Evolutionary conservation across 2,113 vertebrate genomes (phyloP).

Genomic region (Chitala chitala): DNA sequence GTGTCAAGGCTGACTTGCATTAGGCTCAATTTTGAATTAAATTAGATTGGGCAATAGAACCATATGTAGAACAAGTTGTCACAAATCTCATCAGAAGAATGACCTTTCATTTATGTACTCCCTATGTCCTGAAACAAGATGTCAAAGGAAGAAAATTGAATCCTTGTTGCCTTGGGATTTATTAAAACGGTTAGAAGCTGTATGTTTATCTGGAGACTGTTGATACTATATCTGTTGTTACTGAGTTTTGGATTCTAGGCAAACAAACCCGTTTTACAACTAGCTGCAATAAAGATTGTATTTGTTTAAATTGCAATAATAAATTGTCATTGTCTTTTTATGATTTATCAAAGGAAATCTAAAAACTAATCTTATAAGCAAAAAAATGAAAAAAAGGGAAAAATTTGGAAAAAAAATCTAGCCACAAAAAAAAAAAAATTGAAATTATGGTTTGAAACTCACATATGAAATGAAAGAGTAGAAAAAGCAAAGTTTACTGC

Average conservation of each 20-base stretch:
- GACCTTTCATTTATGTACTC: constrained; percentile 15
- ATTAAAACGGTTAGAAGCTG: neutral
- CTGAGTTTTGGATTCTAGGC: neutral
- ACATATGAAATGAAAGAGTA: neutral
- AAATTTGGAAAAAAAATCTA: neutral
- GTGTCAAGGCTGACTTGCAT: constrained; percentile 19
- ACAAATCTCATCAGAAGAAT: constrained; percentile 23
- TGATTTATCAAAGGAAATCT: too few species aligned
- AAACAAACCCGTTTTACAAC: neutral
- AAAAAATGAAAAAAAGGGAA: neutral
- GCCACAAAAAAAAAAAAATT: too few species aligned
- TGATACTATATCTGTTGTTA: neutral
- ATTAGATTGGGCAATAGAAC: constrained; percentile 14
- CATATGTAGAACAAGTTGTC: neutral
- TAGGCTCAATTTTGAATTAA: constrained; percentile 10
- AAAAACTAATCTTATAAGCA: too few species aligned
- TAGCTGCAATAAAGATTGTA: too few species aligned
- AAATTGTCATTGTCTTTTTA: too few species aligned
- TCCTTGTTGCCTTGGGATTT: neutral
- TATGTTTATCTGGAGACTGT: constrained; percentile 3
- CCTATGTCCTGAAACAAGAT: neutral
- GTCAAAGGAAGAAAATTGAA: constrained; percentile 24
- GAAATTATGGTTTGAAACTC: too few species aligned
- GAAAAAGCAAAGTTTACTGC: neutral
- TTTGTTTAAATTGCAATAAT: neutral